phyloP scores from a whole-genome alignment of 2,797 vertebrate species.

The Hippopotamyrus pictus region DNA sequence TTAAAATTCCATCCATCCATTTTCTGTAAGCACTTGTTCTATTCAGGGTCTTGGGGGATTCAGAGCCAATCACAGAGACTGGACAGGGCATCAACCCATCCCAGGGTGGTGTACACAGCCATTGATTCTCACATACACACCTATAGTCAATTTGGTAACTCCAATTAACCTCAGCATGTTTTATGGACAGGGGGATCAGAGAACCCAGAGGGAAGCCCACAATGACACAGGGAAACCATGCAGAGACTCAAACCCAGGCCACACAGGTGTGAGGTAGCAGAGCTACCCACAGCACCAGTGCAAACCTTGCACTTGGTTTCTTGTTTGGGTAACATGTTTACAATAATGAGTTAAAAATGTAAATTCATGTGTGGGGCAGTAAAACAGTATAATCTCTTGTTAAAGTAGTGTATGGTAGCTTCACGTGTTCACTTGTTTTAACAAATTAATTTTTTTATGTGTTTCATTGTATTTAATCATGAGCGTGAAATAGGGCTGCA shows the following conservation, averaged over 20 bases:
- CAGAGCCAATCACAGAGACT: neutral
- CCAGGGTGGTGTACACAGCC: too few relatives aligned
- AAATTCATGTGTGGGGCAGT: neutral
- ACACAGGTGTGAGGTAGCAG: neutral
- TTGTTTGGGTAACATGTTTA: neutral
- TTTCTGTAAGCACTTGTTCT: neutral
- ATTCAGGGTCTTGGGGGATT: neutral
- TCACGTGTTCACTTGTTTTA: neutral
- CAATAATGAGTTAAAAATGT: neutral
- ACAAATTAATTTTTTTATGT: neutral
- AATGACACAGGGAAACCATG: too few relatives aligned
- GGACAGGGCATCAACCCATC: neutral
- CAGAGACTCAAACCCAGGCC: too few relatives aligned
- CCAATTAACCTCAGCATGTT: neutral
- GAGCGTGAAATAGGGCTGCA: too few relatives aligned
- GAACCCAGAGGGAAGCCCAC: too few relatives aligned
- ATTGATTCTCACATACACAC: too few relatives aligned
- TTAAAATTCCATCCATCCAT: neutral
- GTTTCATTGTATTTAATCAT: neutral
- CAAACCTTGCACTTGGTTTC: neutral
- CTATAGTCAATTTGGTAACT: neutral
- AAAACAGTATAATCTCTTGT: neutral
- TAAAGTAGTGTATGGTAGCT: neutral
- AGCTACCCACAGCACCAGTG: neutral
- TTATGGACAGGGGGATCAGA: too few relatives aligned